Evolutionary conservation across 2,797 vertebrate genomes (phyloP), one percentile per base, ranked within the genome.

Genomic region (Enteromius thamalakanensis): DNA sequence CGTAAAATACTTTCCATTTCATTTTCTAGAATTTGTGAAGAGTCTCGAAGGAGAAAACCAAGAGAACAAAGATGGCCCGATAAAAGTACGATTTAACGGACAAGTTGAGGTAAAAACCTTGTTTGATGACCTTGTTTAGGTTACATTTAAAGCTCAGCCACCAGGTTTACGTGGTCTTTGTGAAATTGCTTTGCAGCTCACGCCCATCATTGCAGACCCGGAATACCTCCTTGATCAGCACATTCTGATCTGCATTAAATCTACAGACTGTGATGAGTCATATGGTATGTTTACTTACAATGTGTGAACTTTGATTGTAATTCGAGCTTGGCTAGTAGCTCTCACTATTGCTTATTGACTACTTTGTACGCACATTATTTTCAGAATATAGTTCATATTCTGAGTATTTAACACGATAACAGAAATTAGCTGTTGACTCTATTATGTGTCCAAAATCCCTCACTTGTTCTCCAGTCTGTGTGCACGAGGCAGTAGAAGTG

Each of bases 181-280:
- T 71, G 69, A 14, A 23, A 49, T 85, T 37, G 62, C 64, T 86
- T 86, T 91, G 77, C 89, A 99, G 98, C 95, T 99, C 90, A 98
- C 94, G 29, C 97, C 98, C n/a, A 99, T 99, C 85, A 99, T 99
- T 91, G 97, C 97, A 17, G 98, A 99, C 89, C 97, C 97, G 0
- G 98, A 99, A 91, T 99, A 99, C 87, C 94, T 99, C 49, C 84
- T 99, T 89, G 98, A 99, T 91, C 98, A 99, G 91, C 97, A 99
- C 90, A 97, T 99, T 88, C 95, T 99, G 76, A 97, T 99, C 83
- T 97, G 97, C 87, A 94, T 99, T 78, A 99, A 99, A 88, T 98
- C 98, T 2, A 97, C 96, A 7, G 98, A 99, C 90, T 95, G 94
- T 1, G 97, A 99, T 17, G 98, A 99, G 88, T 99, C 98, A 0